Conservation (phyloP, 2,113 vertebrate genomes). For the Pollimyrus isidori region DNA sequence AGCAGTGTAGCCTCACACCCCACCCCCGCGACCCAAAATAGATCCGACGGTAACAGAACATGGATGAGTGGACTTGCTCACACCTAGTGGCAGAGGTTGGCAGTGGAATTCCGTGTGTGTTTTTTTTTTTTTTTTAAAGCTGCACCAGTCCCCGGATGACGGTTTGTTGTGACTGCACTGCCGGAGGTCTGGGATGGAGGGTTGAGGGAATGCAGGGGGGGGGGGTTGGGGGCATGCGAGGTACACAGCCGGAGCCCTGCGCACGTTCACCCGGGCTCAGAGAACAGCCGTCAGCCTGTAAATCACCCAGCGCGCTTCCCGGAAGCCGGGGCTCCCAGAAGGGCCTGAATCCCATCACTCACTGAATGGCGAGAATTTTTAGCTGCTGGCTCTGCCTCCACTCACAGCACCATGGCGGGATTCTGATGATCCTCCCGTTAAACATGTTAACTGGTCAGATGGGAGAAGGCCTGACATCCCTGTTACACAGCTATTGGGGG, state of each 20-base stretch:
- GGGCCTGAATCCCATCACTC: neutral
- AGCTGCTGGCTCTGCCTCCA: conserved; percentile 16
- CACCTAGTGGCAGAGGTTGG: neutral
- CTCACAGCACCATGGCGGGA: neutral
- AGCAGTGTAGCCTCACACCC: neutral
- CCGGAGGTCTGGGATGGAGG: neutral
- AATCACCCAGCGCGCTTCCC: neutral
- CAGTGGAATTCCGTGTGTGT: neutral
- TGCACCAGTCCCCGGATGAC: neutral
- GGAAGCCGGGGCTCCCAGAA: neutral
- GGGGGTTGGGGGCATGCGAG: neutral
- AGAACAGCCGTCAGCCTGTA: neutral
- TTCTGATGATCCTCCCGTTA: conserved; percentile 19
- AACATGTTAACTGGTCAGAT: conserved; percentile 29
- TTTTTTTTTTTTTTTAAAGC: neutral
- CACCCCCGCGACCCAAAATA: neutral
- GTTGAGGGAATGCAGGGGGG: neutral
- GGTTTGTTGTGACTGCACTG: neutral
- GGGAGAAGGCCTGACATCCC: conserved; percentile 46
- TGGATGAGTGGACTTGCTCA: conserved; percentile 1
- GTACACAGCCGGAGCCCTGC: neutral
- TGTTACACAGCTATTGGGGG: conserved; percentile 37
- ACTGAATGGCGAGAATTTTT: conserved; percentile 27
- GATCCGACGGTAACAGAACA: neutral
- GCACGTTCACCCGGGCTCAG: neutral